A percentile compares a stretch with the other conserved stretches of the same genome.
These are phyloP conservation scores for Philypnodon macrostomus DNA, from an alignment of 2,797 vertebrate genomes.

Conservation along the genomic window DNA sequence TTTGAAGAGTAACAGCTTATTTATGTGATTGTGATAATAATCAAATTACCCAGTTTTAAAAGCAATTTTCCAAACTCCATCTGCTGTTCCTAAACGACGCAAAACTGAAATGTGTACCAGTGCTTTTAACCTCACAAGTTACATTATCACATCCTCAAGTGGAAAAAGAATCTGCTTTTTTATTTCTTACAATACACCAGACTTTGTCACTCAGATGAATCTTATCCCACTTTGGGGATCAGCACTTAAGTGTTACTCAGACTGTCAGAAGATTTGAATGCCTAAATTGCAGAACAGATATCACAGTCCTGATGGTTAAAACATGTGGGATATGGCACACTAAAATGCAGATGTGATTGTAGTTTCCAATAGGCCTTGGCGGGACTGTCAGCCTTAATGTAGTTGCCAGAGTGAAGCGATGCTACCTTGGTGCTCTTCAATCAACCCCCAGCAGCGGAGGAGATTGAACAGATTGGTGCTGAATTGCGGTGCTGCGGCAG, in stretches of 20 bases:
- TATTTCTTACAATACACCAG: not conserved
- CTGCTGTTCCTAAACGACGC: too few species aligned
- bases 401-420: slow-evolving; percentile 47
- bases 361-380: slow-evolving; percentile 5
- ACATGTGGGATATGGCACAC: not conserved
- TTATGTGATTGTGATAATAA: too few species aligned
- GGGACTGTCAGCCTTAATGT: slow-evolving; percentile 18
- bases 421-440: slow-evolving; percentile 39
- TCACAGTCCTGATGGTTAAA: not conserved
- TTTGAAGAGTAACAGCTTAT: too few species aligned
- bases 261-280: not conserved
- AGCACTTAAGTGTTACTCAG: not conserved
- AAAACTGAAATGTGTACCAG: too few species aligned
- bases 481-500: slow-evolving; percentile 46
- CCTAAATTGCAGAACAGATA: not conserved
- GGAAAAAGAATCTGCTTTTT: too few species aligned
- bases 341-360: slow-evolving; percentile 13
- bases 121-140: too few species aligned
- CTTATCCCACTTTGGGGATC: slow-evolving; percentile 9
- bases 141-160: too few species aligned
- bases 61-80: too few species aligned
- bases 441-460: slow-evolving; percentile 48
- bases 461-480: slow-evolving; percentile 61
- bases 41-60: too few species aligned
- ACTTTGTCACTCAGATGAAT: not conserved